Conservation (phyloP, 2,888 invertebrate species). For the Eupithecia subfuscata region DNA sequence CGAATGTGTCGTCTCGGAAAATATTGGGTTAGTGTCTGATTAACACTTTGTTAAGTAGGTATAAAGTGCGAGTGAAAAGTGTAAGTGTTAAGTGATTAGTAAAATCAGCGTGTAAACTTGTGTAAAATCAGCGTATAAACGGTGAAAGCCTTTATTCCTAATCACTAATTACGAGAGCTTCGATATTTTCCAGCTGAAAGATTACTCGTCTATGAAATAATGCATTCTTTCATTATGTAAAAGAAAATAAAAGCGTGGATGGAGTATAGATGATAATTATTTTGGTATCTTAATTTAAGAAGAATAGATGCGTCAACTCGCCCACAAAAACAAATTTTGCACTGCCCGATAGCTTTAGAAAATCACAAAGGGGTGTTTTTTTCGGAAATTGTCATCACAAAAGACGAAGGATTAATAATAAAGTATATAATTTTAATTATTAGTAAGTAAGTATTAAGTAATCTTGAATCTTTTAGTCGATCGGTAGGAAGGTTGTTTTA, state of each 20-base stretch:
- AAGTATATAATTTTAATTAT: neutral
- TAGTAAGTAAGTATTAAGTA: neutral
- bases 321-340: neutral
- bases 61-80: too few species aligned
- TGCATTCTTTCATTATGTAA: neutral
- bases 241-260: neutral
- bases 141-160: too few species aligned
- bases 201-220: neutral
- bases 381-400: neutral
- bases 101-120: too few species aligned
- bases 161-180: neutral
- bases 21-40: neutral
- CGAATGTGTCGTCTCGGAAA: neutral
- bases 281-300: neutral
- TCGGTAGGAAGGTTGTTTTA: too few species aligned
- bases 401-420: neutral
- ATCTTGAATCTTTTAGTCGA: neutral
- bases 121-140: too few species aligned
- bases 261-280: neutral
- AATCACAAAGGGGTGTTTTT: neutral
- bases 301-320: neutral
- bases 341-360: neutral
- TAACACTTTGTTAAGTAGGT: too few species aligned
- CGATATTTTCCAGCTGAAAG: neutral
- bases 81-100: too few species aligned